Evolutionary conservation across 1,140 invertebrate species (phyloP), one percentile per base, ranked within the genome.

Genomic region (Magallana gigas): DNA sequence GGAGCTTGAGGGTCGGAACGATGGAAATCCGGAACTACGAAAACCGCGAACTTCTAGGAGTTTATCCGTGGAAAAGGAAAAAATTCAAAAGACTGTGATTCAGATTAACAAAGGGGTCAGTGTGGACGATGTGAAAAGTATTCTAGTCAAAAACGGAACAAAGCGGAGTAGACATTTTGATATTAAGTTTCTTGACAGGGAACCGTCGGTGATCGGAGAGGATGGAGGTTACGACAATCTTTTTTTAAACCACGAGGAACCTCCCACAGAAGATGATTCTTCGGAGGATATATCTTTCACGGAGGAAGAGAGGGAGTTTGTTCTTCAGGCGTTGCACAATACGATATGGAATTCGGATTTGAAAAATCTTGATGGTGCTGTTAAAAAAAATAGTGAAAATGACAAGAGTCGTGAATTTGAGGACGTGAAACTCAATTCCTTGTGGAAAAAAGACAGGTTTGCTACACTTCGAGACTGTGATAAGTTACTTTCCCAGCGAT

Each of bases 221-320:
- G 92, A 94, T 88, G 93, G 93, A 23, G 93, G 93, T 12, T 76
- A 92, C 16, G 91, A 92, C 86, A 93, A 92, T 88, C 58, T 93
- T 29, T 91, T 91, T 76, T 85, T 91, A 36, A 87, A 90, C 23
- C 87, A 91, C 14, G 89, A 90, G 7, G 18, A 60, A 29, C 36
- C 29, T 14, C 56, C 84, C 23, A 87, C 71, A 18, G 85, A 84
- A 0, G 80, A 71, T 36, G 90, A 90, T 1, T 56, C 62, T 1
- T 88, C 68, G 56, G 89, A 91, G 84, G 84, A 91, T 1, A 85
- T 92, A 23, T 87, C 90, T 1, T 90, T 93, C 48, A 93, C 93
- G 9, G 91, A 93, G 36, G 92, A 93, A 80, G 93, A 94, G 81
- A 93, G 93, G 82, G 91, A 93, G 29, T 93, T 93, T 89, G 92